Conservation (phyloP, 1,140 invertebrate genomes). For the Pogonomyrmex barbatus region DNA sequence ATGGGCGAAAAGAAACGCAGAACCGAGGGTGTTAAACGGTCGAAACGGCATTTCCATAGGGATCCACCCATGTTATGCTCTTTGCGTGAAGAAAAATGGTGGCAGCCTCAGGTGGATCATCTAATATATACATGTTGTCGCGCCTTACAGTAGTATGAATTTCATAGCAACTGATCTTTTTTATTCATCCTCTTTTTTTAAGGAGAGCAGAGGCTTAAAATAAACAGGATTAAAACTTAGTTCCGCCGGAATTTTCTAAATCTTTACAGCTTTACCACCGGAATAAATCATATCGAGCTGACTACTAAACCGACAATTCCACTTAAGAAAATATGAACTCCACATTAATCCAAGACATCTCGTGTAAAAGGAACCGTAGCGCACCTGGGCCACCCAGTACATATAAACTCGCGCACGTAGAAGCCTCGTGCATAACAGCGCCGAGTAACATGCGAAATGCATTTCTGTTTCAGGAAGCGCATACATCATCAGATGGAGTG, state of each 20-base stretch:
- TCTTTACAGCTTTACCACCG: not conserved
- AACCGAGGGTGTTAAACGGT: slow-evolving; percentile 38
- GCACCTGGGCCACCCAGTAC: slow-evolving; percentile 1
- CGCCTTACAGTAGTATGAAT: not conserved
- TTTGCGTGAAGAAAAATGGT: slow-evolving; percentile 36
- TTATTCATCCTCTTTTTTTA: not conserved
- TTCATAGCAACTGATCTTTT: not conserved
- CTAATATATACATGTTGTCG: slow-evolving; percentile 29
- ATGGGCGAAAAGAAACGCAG: slow-evolving; percentile 27
- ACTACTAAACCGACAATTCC: not conserved
- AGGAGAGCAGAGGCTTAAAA: not conserved
- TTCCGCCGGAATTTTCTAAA: not conserved
- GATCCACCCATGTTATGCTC: slow-evolving; percentile 4
- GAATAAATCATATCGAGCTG: too few relatives aligned
- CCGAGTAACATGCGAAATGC: slow-evolving; percentile 72
- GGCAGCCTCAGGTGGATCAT: slow-evolving; percentile 42
- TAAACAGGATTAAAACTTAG: not conserved
- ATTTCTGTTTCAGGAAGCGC: slow-evolving; percentile 84
- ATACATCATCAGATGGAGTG: slow-evolving; percentile 85
- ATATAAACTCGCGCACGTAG: slow-evolving; percentile 44
- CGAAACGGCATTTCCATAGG: slow-evolving; percentile 53
- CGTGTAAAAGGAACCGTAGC: not conserved
- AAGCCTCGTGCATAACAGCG: slow-evolving; percentile 26
- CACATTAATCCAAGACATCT: not conserved
- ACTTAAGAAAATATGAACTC: not conserved